Evolutionary conservation across 2,113 vertebrate genomes (phyloP).

Genomic region (Falco punctatus): DNA sequence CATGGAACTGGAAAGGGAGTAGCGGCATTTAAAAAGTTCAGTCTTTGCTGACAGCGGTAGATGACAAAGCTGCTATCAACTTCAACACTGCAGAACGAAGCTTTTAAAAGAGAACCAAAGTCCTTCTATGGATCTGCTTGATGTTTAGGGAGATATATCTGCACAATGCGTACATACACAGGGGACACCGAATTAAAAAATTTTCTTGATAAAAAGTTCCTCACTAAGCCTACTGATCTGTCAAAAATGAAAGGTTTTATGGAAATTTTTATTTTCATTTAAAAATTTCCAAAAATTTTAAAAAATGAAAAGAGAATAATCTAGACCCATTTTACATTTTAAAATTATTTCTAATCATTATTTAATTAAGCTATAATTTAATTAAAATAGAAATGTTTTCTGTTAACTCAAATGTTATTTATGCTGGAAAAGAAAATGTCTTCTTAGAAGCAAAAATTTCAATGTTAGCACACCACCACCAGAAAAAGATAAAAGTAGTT

Average conservation of each 20-base stretch:
- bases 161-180: background rate
- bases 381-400: background rate
- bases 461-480: background rate
- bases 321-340: background rate
- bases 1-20: background rate
- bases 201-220: background rate
- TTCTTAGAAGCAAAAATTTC: background rate
- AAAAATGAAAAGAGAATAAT: rapidly evolving
- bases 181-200: rapidly evolving
- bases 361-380: background rate
- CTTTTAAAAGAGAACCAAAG: background rate
- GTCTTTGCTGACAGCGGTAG: background rate
- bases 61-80: background rate
- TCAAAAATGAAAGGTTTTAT: rapidly evolving
- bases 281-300: background rate
- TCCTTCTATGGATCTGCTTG: background rate
- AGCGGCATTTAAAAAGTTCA: background rate
- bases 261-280: too few species aligned
- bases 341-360: background rate
- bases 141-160: background rate
- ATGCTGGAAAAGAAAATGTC: background rate
- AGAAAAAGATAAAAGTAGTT: background rate
- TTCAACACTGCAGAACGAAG: background rate
- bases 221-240: background rate
- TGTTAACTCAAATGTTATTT: background rate